Evolutionary conservation across 2,888 invertebrate species (phyloP).

Genomic region (Sceliomorpha sp.): DNA sequence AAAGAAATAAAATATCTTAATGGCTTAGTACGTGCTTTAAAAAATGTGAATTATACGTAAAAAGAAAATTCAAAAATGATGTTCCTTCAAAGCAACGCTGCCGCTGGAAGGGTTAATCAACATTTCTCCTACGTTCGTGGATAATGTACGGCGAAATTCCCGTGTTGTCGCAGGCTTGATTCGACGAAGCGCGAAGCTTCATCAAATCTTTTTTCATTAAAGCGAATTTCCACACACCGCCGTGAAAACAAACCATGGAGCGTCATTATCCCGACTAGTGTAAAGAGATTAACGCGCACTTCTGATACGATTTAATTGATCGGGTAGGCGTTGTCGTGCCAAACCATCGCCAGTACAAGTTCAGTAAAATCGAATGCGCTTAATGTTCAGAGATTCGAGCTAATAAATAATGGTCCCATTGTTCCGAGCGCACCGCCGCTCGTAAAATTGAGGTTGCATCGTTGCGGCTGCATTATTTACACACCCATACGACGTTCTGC

Average conservation of each 20-base stretch:
- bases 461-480: conserved; percentile 66
- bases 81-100: too few relatives aligned
- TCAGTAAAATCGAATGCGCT: conserved; percentile 58
- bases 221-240: conserved; percentile 19
- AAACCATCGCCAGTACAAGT: conserved; percentile 42
- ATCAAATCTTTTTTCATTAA: conserved; percentile 25
- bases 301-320: conserved; percentile 58
- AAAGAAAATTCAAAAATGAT: too few relatives aligned
- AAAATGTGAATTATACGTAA: too few relatives aligned
- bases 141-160: conserved; percentile 5
- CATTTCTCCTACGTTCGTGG: too few relatives aligned
- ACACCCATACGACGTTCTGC: conserved; percentile 27
- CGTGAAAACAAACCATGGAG: conserved; percentile 30
- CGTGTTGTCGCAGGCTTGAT: conserved; percentile 4
- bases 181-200: conserved; percentile 26
- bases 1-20: too few relatives aligned
- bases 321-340: conserved; percentile 50
- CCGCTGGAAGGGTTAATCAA: too few relatives aligned
- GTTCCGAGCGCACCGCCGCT: conserved; percentile 60
- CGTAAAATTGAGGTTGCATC: conserved; percentile 58
- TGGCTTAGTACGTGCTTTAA: too few relatives aligned
- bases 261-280: conserved; percentile 35
- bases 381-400: conserved; percentile 65
- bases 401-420: conserved; percentile 73
- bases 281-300: conserved; percentile 46